A percentile compares a stretch with the other conserved stretches of the same genome.
Evolutionary conservation across 2,888 invertebrate species (phyloP).

Genomic region (Barypeithes pellucidus): DNA sequence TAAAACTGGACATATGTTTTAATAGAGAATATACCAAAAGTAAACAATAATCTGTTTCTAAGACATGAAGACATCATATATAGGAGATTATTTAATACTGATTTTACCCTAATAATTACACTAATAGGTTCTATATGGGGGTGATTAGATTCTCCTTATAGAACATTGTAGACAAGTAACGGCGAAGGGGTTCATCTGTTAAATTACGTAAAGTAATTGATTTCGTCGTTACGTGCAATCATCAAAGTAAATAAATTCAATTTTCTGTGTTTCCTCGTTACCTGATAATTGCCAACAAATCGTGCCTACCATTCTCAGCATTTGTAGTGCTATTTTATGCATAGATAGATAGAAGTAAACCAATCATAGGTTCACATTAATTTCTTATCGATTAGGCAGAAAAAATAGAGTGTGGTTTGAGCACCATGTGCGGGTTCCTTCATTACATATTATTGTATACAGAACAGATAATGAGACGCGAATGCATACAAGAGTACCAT

Average conservation of each 20-base stretch:
- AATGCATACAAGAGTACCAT: too few relatives aligned
- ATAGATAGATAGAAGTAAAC: too few relatives aligned
- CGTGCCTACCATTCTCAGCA: not conserved
- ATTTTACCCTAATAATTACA: slow-evolving; percentile 48
- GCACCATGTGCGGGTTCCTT: too few relatives aligned
- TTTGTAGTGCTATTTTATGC: slow-evolving; percentile 5
- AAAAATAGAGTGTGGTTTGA: too few relatives aligned
- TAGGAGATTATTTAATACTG: slow-evolving; percentile 33
- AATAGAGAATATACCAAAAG: not conserved
- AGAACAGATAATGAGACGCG: too few relatives aligned
- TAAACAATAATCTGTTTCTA: slow-evolving; percentile 21
- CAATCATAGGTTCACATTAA: too few relatives aligned
- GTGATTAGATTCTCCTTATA: slow-evolving; percentile 47
- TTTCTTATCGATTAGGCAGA: too few relatives aligned
- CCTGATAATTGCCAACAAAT: slow-evolving; percentile 27
- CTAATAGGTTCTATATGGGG: slow-evolving; percentile 45
- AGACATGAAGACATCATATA: slow-evolving; percentile 30
- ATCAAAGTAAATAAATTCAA: slow-evolving; percentile 40
- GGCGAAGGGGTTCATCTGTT: slow-evolving; percentile 40
- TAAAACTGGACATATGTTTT: too few relatives aligned
- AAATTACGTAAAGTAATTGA: slow-evolving; percentile 47
- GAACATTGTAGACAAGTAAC: slow-evolving; percentile 42
- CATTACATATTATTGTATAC: too few relatives aligned
- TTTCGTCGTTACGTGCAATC: slow-evolving; percentile 40
- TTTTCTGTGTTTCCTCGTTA: slow-evolving; percentile 9